phyloP scores from a whole-genome alignment of 1,140 invertebrate genomes.

The Arctopsyche grandis region DNA sequence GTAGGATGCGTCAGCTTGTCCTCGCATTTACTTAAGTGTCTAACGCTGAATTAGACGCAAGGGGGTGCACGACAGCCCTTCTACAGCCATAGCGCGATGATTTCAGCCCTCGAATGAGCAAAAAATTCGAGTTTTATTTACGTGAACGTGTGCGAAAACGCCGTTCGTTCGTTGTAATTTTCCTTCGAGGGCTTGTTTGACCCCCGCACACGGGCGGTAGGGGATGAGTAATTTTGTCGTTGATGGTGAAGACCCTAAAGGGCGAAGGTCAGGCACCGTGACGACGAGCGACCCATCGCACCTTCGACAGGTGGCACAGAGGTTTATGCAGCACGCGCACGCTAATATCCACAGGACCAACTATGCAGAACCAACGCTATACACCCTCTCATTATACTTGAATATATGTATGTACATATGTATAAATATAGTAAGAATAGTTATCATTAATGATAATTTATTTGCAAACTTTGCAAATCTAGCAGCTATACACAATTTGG shows the following conservation, averaged over 20 bases:
- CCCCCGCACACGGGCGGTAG: neutral
- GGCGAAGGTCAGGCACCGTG: slow-evolving; percentile 50
- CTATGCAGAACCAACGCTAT: neutral
- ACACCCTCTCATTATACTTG: neutral
- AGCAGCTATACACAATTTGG: no score
- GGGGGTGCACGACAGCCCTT: no score
- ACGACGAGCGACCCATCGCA: slow-evolving; percentile 47
- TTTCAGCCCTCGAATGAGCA: neutral
- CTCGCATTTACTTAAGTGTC: slow-evolving; percentile 33
- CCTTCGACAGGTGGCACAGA: slow-evolving; percentile 48
- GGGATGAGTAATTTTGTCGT: slow-evolving; percentile 26
- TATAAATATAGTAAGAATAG: no score
- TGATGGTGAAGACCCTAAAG: slow-evolving; percentile 34
- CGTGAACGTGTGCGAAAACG: no score
- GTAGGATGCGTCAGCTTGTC: slow-evolving; percentile 31
- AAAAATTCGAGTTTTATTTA: neutral
- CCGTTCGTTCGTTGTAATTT: slow-evolving; percentile 14
- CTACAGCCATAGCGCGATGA: no score
- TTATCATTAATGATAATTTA: no score
- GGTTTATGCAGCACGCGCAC: slow-evolving; percentile 24
- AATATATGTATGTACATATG: neutral
- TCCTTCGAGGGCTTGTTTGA: neutral
- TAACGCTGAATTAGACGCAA: no score
- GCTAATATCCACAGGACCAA: neutral
- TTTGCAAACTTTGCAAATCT: no score